Percentiles rank a stretch among this genome's conserved stretches.
Evolutionary conservation across 2,888 invertebrate species (phyloP).

Genomic region (Campoplex nolae): DNA sequence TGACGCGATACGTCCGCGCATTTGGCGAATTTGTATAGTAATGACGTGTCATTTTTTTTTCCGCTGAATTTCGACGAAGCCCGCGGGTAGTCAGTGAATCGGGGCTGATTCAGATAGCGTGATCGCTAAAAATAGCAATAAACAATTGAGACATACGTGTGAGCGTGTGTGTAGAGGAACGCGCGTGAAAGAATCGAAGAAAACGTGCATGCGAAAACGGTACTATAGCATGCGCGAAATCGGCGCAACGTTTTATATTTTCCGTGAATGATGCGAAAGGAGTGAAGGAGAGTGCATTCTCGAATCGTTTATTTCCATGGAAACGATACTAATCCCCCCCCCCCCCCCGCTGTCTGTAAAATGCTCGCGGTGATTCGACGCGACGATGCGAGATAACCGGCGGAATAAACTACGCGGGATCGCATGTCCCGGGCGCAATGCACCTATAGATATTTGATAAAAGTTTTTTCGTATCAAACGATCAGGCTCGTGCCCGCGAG

Average conservation of each 20-base stretch:
- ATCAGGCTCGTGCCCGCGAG: conserved; percentile 6
- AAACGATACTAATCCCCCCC: conserved; percentile 52
- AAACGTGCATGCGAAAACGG: conserved; percentile 44
- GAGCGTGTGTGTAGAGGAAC: background rate
- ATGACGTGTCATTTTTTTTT: conserved; percentile 43
- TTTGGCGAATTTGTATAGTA: conserved; percentile 12
- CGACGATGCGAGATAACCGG: conserved; percentile 14
- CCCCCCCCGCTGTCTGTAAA: conserved; percentile 11
- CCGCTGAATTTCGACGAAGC: conserved; percentile 57
- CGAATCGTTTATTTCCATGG: conserved; percentile 28
- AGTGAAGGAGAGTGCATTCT: conserved; percentile 5
- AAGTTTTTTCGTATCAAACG: conserved; percentile 19
- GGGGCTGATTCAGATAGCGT: conserved; percentile 26
- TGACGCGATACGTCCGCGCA: conserved; percentile 55
- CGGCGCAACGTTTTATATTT: background rate
- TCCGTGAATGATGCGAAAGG: conserved; percentile 10
- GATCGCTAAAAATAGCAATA: conserved; percentile 73
- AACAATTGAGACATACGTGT: conserved; percentile 57
- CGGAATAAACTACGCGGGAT: conserved; percentile 51
- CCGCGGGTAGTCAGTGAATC: conserved; percentile 5
- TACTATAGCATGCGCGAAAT: conserved; percentile 16
- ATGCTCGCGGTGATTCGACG: conserved; percentile 47
- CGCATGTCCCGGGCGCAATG: background rate
- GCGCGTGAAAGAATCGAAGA: background rate
- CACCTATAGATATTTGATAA: conserved; percentile 11